Base-by-base conservation (phyloP, 2,888 invertebrate genomes). In the Leptinotarsa peninsularis region DNA sequence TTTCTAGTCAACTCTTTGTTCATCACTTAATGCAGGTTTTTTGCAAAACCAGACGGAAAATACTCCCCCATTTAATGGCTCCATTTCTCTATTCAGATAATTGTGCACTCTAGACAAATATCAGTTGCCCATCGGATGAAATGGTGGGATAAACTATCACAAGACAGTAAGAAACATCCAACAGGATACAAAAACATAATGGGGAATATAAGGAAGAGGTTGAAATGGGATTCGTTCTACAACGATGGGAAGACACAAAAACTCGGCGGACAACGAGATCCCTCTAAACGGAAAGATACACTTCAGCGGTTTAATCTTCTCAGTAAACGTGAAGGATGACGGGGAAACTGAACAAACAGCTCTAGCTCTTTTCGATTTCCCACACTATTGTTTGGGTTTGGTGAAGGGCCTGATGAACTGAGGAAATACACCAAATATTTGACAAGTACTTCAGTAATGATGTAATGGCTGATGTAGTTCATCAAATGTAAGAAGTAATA, bases 221-320 rank as follows among this genome's bases (percentile, higher is more conserved):
- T 58, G 58, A 58, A 23, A 58, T 14, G 58, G 21, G 23, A 23
- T 23, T 58, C 14, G 21, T 21, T 58, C 58, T 23, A 58, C 23
- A 14, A 58, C 56, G 23, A 23, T 58, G 18, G 10, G 3, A 27
- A n/a, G 52, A 52, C n/a, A 23, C 58, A 58, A 58, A 58, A 58
- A 58, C 58, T 21, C 15, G 21, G 4, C 58, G 58, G 58, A 58
- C 58, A 54, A 58, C 23, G 21, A 58, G 27, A 58, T 58, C 58
- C 58, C 58, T 21, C 23, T 58, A 15, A 21, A 58, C 58, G 58
- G 58, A 58, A 58, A 58, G 58, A 58, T 23, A 21, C 21, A 58
- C 58, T 58, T 58, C 58, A 23, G 58, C 23, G 58, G 14, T 23
- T 21, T 58, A 58, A 58, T 58, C 58, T 58, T 21, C 58, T 58